phyloP scores from a whole-genome alignment of 1,140 invertebrate species.

The Bilobella aurantiaca region DNA sequence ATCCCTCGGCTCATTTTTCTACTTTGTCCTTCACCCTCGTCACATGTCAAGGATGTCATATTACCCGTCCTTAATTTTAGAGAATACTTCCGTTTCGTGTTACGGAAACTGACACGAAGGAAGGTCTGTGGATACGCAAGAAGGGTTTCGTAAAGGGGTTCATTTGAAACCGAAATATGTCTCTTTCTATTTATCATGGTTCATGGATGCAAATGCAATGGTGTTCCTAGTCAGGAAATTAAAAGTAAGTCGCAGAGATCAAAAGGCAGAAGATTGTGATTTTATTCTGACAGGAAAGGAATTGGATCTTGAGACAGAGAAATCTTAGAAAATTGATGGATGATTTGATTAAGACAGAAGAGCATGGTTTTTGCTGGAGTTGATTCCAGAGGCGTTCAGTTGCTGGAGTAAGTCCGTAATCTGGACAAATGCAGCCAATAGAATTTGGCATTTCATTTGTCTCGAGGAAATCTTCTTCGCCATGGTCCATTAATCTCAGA shows the following conservation, averaged over 20 bases:
- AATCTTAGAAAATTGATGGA: not conserved
- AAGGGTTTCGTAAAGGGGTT: not conserved
- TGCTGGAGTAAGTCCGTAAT: not conserved
- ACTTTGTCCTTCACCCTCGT: not conserved
- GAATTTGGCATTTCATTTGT: not conserved
- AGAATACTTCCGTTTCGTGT: conserved; percentile 5
- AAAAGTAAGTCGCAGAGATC: too few relatives aligned
- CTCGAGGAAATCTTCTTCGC: not conserved
- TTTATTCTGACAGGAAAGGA: not conserved
- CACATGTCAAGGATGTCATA: not conserved
- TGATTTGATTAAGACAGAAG: not conserved
- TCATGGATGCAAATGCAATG: not conserved
- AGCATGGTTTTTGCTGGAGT: not conserved
- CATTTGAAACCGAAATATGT: not conserved
- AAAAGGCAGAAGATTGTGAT: too few relatives aligned
- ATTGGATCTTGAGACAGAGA: not conserved
- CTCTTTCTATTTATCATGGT: not conserved
- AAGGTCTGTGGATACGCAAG: not conserved
- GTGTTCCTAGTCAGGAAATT: too few relatives aligned
- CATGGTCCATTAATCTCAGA: not conserved
- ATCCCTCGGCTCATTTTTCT: not conserved
- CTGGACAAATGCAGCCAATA: not conserved
- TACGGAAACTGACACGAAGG: not conserved
- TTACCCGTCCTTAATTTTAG: not conserved
- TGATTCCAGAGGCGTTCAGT: too few relatives aligned